phyloP scores from a whole-genome alignment of 1,140 invertebrate species.

The Aphaenogaster ashmeadi region DNA sequence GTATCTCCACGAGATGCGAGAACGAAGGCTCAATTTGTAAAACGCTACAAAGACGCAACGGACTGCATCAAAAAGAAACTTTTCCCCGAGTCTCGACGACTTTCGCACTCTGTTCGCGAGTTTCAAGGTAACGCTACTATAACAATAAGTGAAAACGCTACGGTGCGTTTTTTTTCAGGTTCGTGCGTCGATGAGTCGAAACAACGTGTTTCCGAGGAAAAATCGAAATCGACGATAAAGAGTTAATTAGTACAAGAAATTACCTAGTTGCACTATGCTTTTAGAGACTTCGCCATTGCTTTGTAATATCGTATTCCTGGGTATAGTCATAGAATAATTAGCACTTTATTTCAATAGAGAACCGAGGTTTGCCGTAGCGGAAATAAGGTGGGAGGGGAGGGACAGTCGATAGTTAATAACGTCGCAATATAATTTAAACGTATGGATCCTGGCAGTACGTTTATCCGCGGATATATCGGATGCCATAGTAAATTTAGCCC shows the following conservation, averaged over 20 bases:
- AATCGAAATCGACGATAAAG: neutral
- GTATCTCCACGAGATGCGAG: neutral
- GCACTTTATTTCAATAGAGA: neutral
- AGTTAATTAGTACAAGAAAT: neutral
- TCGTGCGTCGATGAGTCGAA: neutral
- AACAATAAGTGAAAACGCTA: neutral
- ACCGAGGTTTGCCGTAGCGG: neutral
- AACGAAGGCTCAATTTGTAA: conserved; percentile 22
- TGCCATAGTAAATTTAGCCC: conserved; percentile 49
- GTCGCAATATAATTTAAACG: conserved; percentile 43
- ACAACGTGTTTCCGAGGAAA: neutral
- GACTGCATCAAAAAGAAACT: conserved; percentile 35
- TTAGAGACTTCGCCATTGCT: neutral
- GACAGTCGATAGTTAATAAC: conserved; percentile 16
- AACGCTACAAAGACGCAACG: conserved; percentile 21
- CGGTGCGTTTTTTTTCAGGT: neutral
- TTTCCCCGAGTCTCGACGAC: conserved; percentile 3
- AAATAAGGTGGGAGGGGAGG: neutral
- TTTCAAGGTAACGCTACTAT: conserved; percentile 35
- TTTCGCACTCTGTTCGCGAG: conserved; percentile 36
- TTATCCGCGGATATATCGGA: conserved; percentile 45
- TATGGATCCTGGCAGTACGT: conserved; percentile 16
- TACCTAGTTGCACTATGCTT: neutral
- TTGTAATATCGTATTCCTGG: neutral
- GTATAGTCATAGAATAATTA: neutral